Base-by-base conservation (phyloP, 2,888 invertebrate species). In the Ormyrus labotus region DNA sequence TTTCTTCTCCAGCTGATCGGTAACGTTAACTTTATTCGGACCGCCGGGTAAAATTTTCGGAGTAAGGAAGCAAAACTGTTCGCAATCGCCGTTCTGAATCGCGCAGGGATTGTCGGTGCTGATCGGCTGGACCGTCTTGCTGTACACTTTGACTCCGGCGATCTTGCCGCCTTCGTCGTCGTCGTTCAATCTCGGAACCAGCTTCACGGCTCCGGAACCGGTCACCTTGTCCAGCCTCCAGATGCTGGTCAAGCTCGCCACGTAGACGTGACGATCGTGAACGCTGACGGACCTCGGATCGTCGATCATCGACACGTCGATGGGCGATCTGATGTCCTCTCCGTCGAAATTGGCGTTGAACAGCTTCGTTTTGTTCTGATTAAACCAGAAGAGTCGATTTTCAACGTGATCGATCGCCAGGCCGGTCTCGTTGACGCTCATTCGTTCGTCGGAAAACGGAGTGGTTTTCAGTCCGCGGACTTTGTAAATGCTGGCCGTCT, bases 221-320 rank as follows among this genome's bases (percentile, higher is more conserved):
- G 78, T 74, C 7, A 19, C 19, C 47, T 70, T 81, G 51, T 81
- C 78, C 10, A 81, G 45, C 5, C 81, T 57, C 81, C 81, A 81
- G 51, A 81, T 61, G 11, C 73, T 58, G n/a, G 65, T 78, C 10
- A 65, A 19, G 8, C 75, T 81, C 9, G 70, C 60, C 6, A 78
- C 65, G 74, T 81, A 81, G 0, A 19, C 78, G 61, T 78, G 71
- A 11, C 78, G 69, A 8, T n/a, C 78, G 58, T 71, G 11, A 9
- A 78, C 51, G 7, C 70, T 70, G 4, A 81, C n/a, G 9, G 78
- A 75, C 13, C 60, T 69, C 3, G 78, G 77, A 3, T 81, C 70
- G 0, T 10, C 1, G 6, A 74, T 50, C 5, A 48, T 5, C 0
- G 70, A 74, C 2, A 81, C 50, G n/a, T 78, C 70, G 13, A 81